phyloP scores from a whole-genome alignment of 2,888 invertebrate genomes.

The Pachydiplax longipennis region DNA sequence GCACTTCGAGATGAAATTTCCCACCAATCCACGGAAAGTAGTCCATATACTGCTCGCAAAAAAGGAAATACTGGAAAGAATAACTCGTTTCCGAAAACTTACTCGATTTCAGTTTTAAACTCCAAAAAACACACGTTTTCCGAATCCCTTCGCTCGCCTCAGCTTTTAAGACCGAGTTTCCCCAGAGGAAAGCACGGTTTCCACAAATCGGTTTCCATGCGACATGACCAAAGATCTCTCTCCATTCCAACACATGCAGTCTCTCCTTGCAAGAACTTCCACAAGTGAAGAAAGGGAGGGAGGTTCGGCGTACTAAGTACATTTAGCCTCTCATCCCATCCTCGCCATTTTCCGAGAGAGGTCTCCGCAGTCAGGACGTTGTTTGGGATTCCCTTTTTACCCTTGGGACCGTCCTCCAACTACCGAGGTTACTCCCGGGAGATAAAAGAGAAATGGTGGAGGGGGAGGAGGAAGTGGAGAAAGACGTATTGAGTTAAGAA shows the following conservation, averaged over 20 bases:
- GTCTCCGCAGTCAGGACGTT: constrained; percentile 1
- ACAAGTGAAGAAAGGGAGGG: neutral
- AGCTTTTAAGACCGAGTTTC: constrained; percentile 10
- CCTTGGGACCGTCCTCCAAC: neutral
- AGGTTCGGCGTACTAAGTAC: neutral
- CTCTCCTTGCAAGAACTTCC: neutral
- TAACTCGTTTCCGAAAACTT: neutral
- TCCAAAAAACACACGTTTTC: neutral
- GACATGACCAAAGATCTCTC: neutral
- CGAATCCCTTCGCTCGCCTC: neutral
- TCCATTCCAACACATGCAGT: neutral
- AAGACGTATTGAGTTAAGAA: neutral
- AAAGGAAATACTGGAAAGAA: neutral
- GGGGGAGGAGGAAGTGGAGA: neutral
- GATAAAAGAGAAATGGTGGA: neutral
- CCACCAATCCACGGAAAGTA: neutral
- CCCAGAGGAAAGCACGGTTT: constrained; percentile 1
- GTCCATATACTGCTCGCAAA: neutral
- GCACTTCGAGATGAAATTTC: neutral
- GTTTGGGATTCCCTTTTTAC: constrained; percentile 21
- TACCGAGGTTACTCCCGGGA: neutral
- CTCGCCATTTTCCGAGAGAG: neutral
- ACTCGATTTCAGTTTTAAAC: neutral
- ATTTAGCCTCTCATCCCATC: neutral
- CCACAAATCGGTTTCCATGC: constrained; percentile 15